Evolutionary conservation across 1,140 invertebrate species (phyloP), one percentile per base, ranked within the genome.

Genomic region (Drosophila subobscura): DNA sequence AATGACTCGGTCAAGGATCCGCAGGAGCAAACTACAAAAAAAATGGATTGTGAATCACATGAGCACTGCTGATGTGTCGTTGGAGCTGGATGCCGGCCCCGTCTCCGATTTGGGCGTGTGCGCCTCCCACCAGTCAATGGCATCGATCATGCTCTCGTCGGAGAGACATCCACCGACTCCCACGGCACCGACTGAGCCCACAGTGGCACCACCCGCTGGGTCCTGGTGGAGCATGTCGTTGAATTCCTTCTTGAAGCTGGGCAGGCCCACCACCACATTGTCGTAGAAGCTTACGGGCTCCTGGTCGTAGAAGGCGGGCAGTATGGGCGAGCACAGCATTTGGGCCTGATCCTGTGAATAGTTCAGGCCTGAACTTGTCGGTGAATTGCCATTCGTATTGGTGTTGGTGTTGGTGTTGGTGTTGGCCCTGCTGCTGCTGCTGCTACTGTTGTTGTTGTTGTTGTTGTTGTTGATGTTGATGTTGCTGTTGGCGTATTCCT

Each of bases 51-150:
- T 50, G 29, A 50, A 40, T 54, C 52, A 70, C 59, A 70, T 63
- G 14, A 71, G 49, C 41, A 72, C 58, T n/a, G 58, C 46, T 12
- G 56, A 7, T 33, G 59, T 44, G 3, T 20, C 10, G 14, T 47
- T 51, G 66, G 25, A 76, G 64, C 46, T 73, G 78, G n/a, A 61
- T 64, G 12, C 79, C 56, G 7, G 58, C 27, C 8, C 64, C 49
- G 4, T 70, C 68, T 92, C 91, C 1, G 86, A 89, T 59, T 91
- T 89, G 40, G 90, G 89, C 4, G 90, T 90, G 10, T 92, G 92
- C 10, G 92, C 91, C 60, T 93, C 92, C 92, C 92, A 93, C 92
- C 92, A 93, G 27, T 92, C 92, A 56, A 93, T 92, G 41, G 92
- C 91, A 63, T 93, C 90, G 49, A 92, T 91, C 83, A 92, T 92